phyloP scores from a whole-genome alignment of 2,888 invertebrate species.

The Dasypolia templi region DNA sequence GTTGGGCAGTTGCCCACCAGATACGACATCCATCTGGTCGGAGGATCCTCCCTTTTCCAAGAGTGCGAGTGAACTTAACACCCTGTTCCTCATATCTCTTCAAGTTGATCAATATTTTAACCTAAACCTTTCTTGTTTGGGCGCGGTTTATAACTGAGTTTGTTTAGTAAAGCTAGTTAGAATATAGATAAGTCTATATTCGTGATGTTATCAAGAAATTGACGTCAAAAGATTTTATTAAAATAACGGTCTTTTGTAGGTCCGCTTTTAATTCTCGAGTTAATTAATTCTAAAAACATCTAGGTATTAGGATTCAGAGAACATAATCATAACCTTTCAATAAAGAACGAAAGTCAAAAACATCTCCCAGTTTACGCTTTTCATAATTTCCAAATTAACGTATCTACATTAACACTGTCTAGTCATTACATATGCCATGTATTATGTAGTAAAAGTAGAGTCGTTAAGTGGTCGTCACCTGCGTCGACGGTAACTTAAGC shows the following conservation, averaged over 20 bases:
- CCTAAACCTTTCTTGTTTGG: too few relatives aligned
- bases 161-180: background rate
- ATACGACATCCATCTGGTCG: too few relatives aligned
- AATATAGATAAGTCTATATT: background rate
- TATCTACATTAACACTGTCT: constrained; percentile 47
- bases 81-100: too few relatives aligned
- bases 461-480: constrained; percentile 76
- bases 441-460: constrained; percentile 65
- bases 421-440: constrained; percentile 58
- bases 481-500: constrained; percentile 69
- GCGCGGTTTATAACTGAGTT: background rate
- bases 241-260: background rate
- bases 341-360: background rate
- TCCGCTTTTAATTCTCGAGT: background rate
- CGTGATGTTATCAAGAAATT: background rate
- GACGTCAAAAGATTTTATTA: background rate
- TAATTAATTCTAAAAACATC: background rate
- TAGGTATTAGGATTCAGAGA: background rate
- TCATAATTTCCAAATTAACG: constrained; percentile 34
- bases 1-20: too few relatives aligned
- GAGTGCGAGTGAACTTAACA: too few relatives aligned
- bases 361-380: background rate
- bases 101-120: background rate
- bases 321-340: background rate
- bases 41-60: too few relatives aligned